phyloP scores from a whole-genome alignment of 2,797 vertebrate genomes.

The Labroides dimidiatus region DNA sequence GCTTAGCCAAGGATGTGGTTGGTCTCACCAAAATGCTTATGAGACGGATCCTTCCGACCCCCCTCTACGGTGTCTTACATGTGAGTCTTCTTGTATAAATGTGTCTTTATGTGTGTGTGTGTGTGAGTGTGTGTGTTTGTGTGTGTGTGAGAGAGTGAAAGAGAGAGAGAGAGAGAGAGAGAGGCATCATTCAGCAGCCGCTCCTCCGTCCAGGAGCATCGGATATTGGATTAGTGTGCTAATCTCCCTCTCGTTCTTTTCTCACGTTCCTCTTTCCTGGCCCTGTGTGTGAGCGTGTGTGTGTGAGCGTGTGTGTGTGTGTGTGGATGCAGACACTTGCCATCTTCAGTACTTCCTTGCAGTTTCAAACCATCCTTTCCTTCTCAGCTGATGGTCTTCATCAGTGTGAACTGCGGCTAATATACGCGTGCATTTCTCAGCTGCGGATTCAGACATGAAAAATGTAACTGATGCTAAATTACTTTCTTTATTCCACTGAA shows the following conservation, averaged over 20 bases:
- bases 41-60: constrained; percentile 43
- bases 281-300: constrained; percentile 31
- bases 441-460: too few relatives aligned
- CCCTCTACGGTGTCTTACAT: constrained; percentile 27
- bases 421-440: too few relatives aligned
- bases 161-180: constrained; percentile 29
- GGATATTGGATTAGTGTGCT: constrained; percentile 78
- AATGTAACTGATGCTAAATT: too few relatives aligned
- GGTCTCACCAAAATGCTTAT: constrained; percentile 67
- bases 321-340: constrained; percentile 13
- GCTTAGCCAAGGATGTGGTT: constrained; percentile 73
- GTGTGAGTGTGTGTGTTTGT: neutral
- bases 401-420: constrained; percentile 12
- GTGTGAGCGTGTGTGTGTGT: constrained; percentile 31
- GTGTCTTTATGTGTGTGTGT: constrained; percentile 5
- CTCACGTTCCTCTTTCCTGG: constrained; percentile 60
- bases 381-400: constrained; percentile 5
- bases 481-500: too few relatives aligned
- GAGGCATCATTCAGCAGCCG: constrained; percentile 65
- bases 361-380: constrained; percentile 22
- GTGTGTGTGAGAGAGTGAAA: constrained; percentile 4
- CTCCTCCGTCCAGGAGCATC: constrained; percentile 69
- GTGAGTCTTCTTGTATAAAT: constrained; percentile 5
- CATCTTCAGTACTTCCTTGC: constrained; percentile 20
- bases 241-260: constrained; percentile 72